Evolutionary conservation across 1,140 invertebrate genomes (phyloP).

Genomic region (Steinernema khuongi): DNA sequence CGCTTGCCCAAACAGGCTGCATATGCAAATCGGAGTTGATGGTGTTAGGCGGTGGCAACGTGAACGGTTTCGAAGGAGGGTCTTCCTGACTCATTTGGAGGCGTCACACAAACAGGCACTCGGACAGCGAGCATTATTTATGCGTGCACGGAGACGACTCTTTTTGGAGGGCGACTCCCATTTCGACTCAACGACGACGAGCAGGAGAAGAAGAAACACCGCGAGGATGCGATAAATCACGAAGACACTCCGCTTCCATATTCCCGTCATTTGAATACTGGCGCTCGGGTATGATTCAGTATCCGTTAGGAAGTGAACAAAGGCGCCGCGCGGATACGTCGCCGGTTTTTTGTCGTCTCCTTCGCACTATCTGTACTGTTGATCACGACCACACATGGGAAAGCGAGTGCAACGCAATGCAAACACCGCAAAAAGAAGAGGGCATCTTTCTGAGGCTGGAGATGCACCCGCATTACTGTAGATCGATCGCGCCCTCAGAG

Average conservation of each 20-base stretch:
- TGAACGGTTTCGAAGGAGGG: not conserved
- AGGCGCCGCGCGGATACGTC: not conserved
- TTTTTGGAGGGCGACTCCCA: not conserved
- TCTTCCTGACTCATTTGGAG: not conserved
- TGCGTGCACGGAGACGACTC: not conserved
- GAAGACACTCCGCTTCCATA: constrained; percentile 2
- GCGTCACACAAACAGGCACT: not conserved
- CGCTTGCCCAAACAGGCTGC: no score
- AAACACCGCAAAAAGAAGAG: no score
- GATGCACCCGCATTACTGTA: no score
- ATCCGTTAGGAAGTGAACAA: not conserved
- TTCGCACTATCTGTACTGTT: not conserved
- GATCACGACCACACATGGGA: not conserved
- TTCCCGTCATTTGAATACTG: not conserved
- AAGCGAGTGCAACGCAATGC: not conserved
- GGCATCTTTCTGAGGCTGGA: no score
- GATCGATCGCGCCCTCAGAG: no score
- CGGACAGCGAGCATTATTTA: not conserved
- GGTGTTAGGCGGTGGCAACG: no score
- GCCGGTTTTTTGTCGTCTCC: not conserved
- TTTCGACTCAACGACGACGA: not conserved
- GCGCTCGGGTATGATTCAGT: not conserved
- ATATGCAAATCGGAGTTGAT: constrained; percentile 13
- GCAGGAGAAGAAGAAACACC: not conserved
- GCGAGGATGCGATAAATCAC: constrained; percentile 2